Evolutionary conservation across 1,140 invertebrate species (phyloP).

Genomic region (Caerostris darwini): DNA sequence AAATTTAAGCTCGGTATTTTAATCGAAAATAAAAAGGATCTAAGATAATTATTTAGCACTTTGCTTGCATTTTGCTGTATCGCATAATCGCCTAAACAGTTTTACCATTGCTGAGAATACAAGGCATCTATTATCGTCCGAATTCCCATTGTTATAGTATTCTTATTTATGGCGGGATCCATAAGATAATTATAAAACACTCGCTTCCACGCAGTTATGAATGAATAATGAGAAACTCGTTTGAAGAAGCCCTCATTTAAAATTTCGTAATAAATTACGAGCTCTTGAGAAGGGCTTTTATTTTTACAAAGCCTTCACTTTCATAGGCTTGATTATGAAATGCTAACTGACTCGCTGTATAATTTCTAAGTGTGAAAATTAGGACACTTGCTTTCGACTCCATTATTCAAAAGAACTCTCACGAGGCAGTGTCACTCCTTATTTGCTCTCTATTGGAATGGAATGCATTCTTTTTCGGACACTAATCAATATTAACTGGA

Average conservation of each 20-base stretch:
- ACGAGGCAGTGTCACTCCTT: no score
- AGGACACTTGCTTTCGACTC: no score
- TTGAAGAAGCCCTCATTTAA: not conserved
- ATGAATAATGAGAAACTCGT: constrained; percentile 26
- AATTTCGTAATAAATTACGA: not conserved
- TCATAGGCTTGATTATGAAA: not conserved
- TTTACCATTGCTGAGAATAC: not conserved
- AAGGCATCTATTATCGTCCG: not conserved
- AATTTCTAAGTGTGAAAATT: no score
- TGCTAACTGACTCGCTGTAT: not conserved
- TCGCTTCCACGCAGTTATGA: not conserved
- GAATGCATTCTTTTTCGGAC: no score
- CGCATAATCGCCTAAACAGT: not conserved
- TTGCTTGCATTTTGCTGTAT: not conserved
- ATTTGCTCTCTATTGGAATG: no score
- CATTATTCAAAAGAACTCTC: no score
- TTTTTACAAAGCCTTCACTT: constrained; percentile 16
- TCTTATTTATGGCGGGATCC: not conserved
- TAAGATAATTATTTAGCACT: not conserved
- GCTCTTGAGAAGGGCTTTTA: not conserved
- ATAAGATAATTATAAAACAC: constrained; percentile 23
- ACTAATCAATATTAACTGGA: no score
- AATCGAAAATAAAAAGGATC: not conserved
- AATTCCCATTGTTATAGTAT: not conserved
- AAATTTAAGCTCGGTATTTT: not conserved